phyloP scores from a whole-genome alignment of 2,113 vertebrate genomes.

The Baryphthengus martii region DNA sequence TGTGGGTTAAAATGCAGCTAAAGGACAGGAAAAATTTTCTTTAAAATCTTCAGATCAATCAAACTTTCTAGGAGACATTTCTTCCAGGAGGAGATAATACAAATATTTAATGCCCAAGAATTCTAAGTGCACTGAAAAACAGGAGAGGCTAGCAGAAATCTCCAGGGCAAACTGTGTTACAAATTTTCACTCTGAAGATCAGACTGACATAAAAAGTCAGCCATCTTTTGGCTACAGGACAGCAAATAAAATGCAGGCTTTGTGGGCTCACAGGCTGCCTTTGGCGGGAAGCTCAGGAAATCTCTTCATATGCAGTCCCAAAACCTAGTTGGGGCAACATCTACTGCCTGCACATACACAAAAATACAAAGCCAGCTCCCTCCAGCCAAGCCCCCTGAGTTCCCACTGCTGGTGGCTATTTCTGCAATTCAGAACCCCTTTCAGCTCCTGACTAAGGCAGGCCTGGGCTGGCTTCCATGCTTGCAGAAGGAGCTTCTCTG shows the following conservation, averaged over 20 bases:
- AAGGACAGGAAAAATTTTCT: not conserved
- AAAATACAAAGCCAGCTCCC: not conserved
- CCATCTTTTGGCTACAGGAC: not conserved
- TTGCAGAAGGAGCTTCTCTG: not conserved
- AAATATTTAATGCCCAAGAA: not conserved
- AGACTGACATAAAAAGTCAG: not conserved
- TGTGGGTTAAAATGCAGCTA: not conserved
- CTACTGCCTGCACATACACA: not conserved
- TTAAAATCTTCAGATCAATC: not conserved
- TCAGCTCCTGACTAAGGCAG: not conserved
- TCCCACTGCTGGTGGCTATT: not conserved
- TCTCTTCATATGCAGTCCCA: not conserved
- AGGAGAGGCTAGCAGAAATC: not conserved
- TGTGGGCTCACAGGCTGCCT: constrained; percentile 15
- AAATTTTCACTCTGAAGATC: not conserved
- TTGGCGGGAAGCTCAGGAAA: constrained; percentile 33
- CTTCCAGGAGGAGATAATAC: not conserved
- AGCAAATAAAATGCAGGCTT: constrained; percentile 4
- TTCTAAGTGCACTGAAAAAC: not conserved
- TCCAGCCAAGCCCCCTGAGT: not conserved
- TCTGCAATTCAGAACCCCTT: not conserved
- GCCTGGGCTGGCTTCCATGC: not conserved
- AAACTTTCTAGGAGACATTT: not conserved
- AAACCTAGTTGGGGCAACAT: not conserved
- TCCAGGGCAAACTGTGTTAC: not conserved